Conservation (phyloP, 2,797 vertebrate genomes). For the Prionace glauca region DNA sequence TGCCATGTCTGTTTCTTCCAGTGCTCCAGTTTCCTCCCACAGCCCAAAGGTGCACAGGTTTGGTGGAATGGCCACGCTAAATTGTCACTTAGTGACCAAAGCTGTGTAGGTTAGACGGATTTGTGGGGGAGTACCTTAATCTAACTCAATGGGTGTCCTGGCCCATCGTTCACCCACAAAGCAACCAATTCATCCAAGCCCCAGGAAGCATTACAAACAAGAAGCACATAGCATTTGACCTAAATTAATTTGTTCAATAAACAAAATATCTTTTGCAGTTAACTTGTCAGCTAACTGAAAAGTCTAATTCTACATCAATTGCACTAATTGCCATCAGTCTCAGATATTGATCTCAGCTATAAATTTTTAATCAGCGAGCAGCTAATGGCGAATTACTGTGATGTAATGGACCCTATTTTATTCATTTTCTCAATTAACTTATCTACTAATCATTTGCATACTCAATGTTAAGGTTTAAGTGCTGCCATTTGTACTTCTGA, state of each 20-base stretch:
- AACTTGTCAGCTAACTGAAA: background rate
- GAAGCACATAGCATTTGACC: background rate
- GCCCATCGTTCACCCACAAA: background rate
- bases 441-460: background rate
- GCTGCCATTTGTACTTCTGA: background rate
- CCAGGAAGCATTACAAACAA: background rate
- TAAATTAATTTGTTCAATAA: conserved; percentile 18
- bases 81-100: too few species aligned
- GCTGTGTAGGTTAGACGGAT: too few species aligned
- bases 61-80: too few species aligned
- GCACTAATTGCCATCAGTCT: background rate
- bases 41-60: too few species aligned
- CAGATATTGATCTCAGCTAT: background rate
- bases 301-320: background rate
- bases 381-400: background rate
- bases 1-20: too few species aligned
- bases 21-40: too few species aligned
- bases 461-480: background rate
- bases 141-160: background rate
- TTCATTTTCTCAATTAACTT: background rate
- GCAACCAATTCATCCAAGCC: background rate
- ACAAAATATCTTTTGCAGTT: background rate
- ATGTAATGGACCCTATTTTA: background rate
- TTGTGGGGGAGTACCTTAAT: too few species aligned
- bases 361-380: background rate